Conservation (phyloP, 2,113 vertebrate species). For the Scatophagus argus region DNA sequence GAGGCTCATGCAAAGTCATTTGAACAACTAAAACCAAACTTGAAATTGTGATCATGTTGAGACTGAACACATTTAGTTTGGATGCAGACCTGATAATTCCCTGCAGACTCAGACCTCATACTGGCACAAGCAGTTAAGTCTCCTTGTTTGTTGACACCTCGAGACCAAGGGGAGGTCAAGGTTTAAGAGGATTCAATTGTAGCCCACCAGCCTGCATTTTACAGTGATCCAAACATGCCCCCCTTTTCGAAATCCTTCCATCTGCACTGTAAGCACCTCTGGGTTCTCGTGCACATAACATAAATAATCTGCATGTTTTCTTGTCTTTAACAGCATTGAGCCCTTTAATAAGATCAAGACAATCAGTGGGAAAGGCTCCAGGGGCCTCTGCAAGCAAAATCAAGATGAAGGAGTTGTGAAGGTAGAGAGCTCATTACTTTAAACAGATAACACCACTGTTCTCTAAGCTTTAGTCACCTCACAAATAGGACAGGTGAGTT, state of each 20-base stretch:
- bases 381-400: slow-evolving; percentile 25
- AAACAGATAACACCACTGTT: slow-evolving; percentile 53
- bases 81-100: neutral
- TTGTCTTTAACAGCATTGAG: slow-evolving; percentile 53
- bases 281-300: slow-evolving; percentile 48
- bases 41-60: neutral
- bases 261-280: slow-evolving; percentile 62
- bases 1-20: neutral
- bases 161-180: slow-evolving; percentile 46
- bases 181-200: slow-evolving; percentile 73
- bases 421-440: slow-evolving; percentile 59
- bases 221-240: slow-evolving; percentile 44
- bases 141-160: slow-evolving; percentile 54
- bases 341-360: slow-evolving; percentile 65
- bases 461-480: slow-evolving; percentile 51
- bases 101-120: neutral
- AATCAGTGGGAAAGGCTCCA: slow-evolving; percentile 57
- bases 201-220: slow-evolving; percentile 51
- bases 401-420: slow-evolving; percentile 8
- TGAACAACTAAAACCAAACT: neutral
- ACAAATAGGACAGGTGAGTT: slow-evolving; percentile 26
- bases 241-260: slow-evolving; percentile 61
- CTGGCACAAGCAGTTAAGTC: slow-evolving; percentile 13
- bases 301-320: slow-evolving; percentile 64
- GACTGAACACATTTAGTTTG: neutral